phyloP scores from a whole-genome alignment of 2,888 invertebrate genomes.

The Zaprionus obscuricornis region DNA sequence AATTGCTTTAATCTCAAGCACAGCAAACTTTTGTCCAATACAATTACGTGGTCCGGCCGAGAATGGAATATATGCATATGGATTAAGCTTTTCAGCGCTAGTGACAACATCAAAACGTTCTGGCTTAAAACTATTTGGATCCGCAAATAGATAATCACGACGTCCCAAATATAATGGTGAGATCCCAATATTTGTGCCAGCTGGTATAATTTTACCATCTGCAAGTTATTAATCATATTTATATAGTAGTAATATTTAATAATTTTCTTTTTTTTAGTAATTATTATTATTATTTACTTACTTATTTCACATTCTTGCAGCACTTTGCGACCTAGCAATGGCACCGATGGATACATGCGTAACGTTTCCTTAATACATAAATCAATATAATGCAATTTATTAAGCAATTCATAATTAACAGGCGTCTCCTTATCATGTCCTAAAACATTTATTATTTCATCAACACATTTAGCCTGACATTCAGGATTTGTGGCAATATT shows the following conservation, averaged over 20 bases:
- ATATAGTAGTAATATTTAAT: no score
- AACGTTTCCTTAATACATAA: slow-evolving; percentile 82
- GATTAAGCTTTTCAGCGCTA: slow-evolving; percentile 78
- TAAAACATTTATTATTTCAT: slow-evolving; percentile 83
- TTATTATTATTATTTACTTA: slow-evolving; percentile 46
- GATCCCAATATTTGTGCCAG: slow-evolving; percentile 81
- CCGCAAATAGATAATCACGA: slow-evolving; percentile 73
- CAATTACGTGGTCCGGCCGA: slow-evolving; percentile 83
- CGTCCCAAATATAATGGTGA: slow-evolving; percentile 79
- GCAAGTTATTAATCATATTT: neutral
- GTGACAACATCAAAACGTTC: slow-evolving; percentile 81
- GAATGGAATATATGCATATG: slow-evolving; percentile 82
- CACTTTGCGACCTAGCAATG: slow-evolving; percentile 80
- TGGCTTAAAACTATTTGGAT: slow-evolving; percentile 80
- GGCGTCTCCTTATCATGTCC: slow-evolving; percentile 77
- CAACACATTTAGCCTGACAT: slow-evolving; percentile 83
- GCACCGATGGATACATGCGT: slow-evolving; percentile 82
- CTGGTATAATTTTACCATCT: slow-evolving; percentile 82
- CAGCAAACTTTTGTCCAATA: slow-evolving; percentile 83
- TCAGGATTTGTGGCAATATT: slow-evolving; percentile 84
- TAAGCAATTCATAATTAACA: slow-evolving; percentile 79
- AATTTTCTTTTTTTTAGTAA: neutral
- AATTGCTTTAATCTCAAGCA: slow-evolving; percentile 82
- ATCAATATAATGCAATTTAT: slow-evolving; percentile 80
- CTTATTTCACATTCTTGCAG: slow-evolving; percentile 81